Conservation (phyloP, 2,113 vertebrate species). For the Pluvianellus socialis region DNA sequence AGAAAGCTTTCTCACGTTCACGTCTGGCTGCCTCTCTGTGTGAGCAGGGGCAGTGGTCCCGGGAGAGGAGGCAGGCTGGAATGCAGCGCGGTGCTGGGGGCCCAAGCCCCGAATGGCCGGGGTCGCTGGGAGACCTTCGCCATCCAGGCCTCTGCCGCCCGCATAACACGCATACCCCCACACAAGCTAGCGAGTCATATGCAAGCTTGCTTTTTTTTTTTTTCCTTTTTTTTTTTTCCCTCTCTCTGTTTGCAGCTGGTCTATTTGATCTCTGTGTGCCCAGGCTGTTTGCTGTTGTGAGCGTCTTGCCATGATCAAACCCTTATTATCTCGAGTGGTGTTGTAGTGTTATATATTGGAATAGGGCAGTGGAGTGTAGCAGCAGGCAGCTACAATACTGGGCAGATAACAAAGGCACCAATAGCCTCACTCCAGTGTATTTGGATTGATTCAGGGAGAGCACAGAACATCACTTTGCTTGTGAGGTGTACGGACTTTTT, state of each 20-base stretch:
- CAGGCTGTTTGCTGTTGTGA: slow-evolving; percentile 20
- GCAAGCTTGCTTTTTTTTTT: background rate
- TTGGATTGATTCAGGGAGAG: background rate
- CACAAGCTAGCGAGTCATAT: background rate
- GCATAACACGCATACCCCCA: slow-evolving; percentile 5
- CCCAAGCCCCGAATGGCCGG: slow-evolving; percentile 46
- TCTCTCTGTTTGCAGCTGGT: slow-evolving; percentile 27
- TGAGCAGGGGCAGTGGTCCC: slow-evolving; percentile 48
- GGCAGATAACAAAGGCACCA: background rate
- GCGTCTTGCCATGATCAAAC: slow-evolving; percentile 27
- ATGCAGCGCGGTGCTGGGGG: slow-evolving; percentile 54
- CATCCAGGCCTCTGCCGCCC: slow-evolving; percentile 26
- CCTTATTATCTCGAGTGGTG: background rate
- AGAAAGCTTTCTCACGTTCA: slow-evolving; percentile 79
- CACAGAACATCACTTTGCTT: background rate
- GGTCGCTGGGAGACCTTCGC: slow-evolving; percentile 46
- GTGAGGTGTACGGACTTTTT: background rate
- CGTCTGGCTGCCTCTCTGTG: slow-evolving; percentile 77
- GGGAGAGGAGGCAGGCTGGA: slow-evolving; percentile 66
- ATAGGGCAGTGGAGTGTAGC: slow-evolving; percentile 15
- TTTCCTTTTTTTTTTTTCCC: too few relatives aligned
- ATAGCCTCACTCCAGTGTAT: background rate
- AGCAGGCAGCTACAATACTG: background rate
- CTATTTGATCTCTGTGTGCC: slow-evolving; percentile 69
- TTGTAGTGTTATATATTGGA: background rate